Evolutionary conservation across 2,888 invertebrate genomes (phyloP), one percentile per base, ranked within the genome.

Genomic region (Scaptomyza reducta): DNA sequence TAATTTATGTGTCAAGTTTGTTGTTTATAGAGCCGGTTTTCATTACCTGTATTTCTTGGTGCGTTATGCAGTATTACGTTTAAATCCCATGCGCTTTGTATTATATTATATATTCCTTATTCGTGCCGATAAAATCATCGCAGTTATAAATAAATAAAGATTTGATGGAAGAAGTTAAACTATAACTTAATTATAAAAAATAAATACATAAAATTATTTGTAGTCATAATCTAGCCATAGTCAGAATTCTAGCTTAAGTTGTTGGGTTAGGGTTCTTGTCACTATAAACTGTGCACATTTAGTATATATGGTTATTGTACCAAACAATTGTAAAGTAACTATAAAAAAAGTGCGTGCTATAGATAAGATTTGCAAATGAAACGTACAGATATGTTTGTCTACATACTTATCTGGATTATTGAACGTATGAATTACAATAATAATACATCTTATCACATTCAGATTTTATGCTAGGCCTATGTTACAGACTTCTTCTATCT

Each of bases 1-100:
- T 40, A 4, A 31, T 77, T 73, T 87, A 31, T 88, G 73, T 88
- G 81, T 76, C 81, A 82, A 86, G 76, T 58, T 76, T 63, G 16
- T 35, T 40, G n/a, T 33, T 29, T 64, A 45, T 56, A 3, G 10
- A 51, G 73, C 74, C 49, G 74, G 74, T 74, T 74, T 58, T 10
- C 1, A 49, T 46, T 55, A 50, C 18, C 58, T 44, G 50, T 56
- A 41, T 18, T 33, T 46, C 16, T 45, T 18, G 13, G 35, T 58
- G 49, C 56, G 46, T 50, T 47, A 27, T 44, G 6, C 35, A n/a
- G 47, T 13, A 31, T 42, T n/a, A 40, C 49, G 41, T 18, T 63
- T 33, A 53, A 51, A 58, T 58, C 76, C 75, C 29, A 51, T 33
- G 3, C 44, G 35, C 40, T 70, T 61, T 16, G n/a, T 42, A 42